Conservation (phyloP, 2,113 vertebrate genomes). For the Pygoscelis adeliae region DNA sequence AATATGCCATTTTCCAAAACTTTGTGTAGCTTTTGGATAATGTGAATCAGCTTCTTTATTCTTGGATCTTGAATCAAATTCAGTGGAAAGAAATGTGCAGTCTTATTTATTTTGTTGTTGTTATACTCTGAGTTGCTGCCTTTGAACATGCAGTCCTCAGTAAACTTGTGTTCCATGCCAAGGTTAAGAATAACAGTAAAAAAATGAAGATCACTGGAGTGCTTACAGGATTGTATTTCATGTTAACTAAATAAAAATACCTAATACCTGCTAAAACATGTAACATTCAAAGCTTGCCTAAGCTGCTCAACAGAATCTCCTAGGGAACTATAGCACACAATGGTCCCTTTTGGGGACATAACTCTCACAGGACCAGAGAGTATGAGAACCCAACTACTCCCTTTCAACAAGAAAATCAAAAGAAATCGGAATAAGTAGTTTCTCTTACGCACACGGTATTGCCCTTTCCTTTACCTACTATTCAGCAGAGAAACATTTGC, state of each 20-base stretch:
- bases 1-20: slow-evolving; percentile 39
- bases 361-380: background rate
- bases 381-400: background rate
- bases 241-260: background rate
- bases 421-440: background rate
- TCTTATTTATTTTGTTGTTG: slow-evolving; percentile 34
- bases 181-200: background rate
- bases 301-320: background rate
- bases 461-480: background rate
- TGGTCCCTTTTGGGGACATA: background rate
- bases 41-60: slow-evolving; percentile 46
- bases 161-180: background rate
- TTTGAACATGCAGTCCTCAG: slow-evolving; percentile 42
- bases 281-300: background rate
- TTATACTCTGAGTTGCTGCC: background rate
- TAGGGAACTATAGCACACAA: background rate
- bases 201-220: background rate
- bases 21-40: slow-evolving; percentile 43
- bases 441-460: background rate
- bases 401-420: background rate
- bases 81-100: slow-evolving; percentile 55
- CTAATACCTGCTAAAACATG: background rate
- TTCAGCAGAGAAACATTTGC: background rate
- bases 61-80: slow-evolving; percentile 30
- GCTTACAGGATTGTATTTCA: background rate